phyloP scores from a whole-genome alignment of 2,113 vertebrate genomes.

The Clarias macrocephalus region DNA sequence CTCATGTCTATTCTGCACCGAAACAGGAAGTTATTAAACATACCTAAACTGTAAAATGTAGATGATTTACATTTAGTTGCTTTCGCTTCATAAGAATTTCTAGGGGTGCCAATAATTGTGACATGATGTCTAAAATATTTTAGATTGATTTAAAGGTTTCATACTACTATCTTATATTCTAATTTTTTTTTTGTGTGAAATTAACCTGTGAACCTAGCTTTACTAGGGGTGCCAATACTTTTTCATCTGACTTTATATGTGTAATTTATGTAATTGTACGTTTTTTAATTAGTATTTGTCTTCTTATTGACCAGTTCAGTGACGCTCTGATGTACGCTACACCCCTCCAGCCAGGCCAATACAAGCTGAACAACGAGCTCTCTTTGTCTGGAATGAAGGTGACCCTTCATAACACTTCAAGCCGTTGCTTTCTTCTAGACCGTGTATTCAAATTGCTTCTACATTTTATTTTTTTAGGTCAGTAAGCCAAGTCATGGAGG shows the following conservation, averaged over 20 bases:
- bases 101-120: neutral
- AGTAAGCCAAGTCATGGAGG: slow-evolving; percentile 96
- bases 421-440: neutral
- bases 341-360: slow-evolving; percentile 88
- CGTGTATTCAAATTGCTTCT: neutral
- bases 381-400: slow-evolving; percentile 97
- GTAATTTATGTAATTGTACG: neutral
- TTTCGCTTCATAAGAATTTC: neutral
- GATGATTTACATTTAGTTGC: neutral
- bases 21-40: neutral
- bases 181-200: neutral
- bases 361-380: slow-evolving; percentile 94
- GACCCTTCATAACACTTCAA: slow-evolving; percentile 30
- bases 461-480: slow-evolving; percentile 66
- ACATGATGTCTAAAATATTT: neutral
- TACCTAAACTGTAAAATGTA: neutral
- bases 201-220: neutral
- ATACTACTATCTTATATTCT: neutral
- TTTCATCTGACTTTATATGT: neutral
- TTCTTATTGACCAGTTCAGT: slow-evolving; percentile 80
- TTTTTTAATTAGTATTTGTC: neutral
- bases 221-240: neutral
- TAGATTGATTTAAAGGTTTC: neutral
- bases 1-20: neutral
- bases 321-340: slow-evolving; percentile 92